A percentile compares a stretch with the other conserved stretches of the same genome.
Evolutionary conservation across 2,113 vertebrate species (phyloP).

Genomic region (Madoqua kirkii): DNA sequence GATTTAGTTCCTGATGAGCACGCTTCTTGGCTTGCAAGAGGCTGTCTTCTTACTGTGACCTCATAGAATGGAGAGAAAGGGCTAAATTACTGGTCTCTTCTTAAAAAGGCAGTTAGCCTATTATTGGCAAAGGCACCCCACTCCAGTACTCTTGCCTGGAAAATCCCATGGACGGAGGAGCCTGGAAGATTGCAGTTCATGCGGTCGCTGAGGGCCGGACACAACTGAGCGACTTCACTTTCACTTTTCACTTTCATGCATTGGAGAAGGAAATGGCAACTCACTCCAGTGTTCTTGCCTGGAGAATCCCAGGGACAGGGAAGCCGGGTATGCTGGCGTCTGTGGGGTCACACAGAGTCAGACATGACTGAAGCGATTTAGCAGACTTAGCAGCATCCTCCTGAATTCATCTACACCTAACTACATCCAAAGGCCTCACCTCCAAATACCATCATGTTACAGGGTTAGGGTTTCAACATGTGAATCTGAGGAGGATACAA

Average conservation of each 20-base stretch:
- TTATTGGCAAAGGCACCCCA: no score
- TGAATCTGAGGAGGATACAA: background rate
- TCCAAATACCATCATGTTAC: background rate
- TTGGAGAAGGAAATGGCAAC: no score
- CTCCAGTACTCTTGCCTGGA: no score
- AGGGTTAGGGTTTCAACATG: background rate
- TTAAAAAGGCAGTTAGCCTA: background rate
- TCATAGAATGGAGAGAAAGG: background rate
- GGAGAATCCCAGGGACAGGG: no score
- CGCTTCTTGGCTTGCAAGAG: background rate
- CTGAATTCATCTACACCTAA: background rate
- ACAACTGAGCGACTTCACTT: no score
- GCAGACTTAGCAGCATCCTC: background rate
- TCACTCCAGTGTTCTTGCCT: no score
- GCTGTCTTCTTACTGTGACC: background rate
- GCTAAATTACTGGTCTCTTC: background rate
- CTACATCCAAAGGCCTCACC: background rate
- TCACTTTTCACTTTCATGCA: no score
- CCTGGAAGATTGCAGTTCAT: no score
- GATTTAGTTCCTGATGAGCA: background rate
- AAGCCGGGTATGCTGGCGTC: fast-evolving
- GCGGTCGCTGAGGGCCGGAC: fast-evolving
- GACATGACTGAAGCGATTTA: fast-evolving
- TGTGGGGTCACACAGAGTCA: no score
- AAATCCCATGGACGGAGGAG: no score